These are phyloP conservation scores for Salticus scenicus DNA, from an alignment of 2,888 invertebrate genomes.

Conservation along the genomic window DNA sequence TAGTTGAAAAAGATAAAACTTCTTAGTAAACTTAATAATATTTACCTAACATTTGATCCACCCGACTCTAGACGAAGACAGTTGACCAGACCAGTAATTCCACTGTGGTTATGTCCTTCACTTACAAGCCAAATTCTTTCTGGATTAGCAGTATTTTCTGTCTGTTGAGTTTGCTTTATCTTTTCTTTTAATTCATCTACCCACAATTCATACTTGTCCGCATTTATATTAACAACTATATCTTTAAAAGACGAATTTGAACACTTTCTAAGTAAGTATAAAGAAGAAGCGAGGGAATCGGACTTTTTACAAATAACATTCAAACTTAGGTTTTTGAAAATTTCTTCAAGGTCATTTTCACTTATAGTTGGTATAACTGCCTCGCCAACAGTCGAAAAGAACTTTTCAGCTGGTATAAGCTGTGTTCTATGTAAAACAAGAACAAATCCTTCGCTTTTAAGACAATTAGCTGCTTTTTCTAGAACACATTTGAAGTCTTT, in stretches of 20 bases:
- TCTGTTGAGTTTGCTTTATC: conserved; percentile 82
- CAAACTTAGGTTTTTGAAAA: conserved; percentile 65
- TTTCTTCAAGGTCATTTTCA: conserved; percentile 61
- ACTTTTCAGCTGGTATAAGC: conserved; percentile 71
- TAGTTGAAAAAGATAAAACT: too few species aligned
- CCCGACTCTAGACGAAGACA: conserved; percentile 93
- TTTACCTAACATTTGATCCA: conserved; percentile 84
- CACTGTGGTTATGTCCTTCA: conserved; percentile 82
- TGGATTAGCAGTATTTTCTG: conserved; percentile 78
- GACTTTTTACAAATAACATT: conserved; percentile 78
- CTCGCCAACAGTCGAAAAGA: conserved; percentile 70
- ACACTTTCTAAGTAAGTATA: conserved; percentile 81
- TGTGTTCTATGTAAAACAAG: conserved; percentile 76
- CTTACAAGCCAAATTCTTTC: conserved; percentile 80
- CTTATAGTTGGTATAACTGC: conserved; percentile 31
- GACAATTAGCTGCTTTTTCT: conserved; percentile 76
- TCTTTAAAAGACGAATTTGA: conserved; percentile 40
- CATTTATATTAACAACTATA: conserved; percentile 56
- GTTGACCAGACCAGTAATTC: conserved; percentile 90
- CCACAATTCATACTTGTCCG: conserved; percentile 79
- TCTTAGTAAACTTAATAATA: conserved; percentile 20
- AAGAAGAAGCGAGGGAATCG: conserved; percentile 79
- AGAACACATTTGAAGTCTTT: conserved; percentile 60
- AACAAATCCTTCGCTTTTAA: conserved; percentile 84
- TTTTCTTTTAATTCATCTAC: conserved; percentile 86